These are phyloP conservation scores for Lepidocyrtoides sp. DNA, from an alignment of 2,888 invertebrate species.

Conservation along the genomic window DNA sequence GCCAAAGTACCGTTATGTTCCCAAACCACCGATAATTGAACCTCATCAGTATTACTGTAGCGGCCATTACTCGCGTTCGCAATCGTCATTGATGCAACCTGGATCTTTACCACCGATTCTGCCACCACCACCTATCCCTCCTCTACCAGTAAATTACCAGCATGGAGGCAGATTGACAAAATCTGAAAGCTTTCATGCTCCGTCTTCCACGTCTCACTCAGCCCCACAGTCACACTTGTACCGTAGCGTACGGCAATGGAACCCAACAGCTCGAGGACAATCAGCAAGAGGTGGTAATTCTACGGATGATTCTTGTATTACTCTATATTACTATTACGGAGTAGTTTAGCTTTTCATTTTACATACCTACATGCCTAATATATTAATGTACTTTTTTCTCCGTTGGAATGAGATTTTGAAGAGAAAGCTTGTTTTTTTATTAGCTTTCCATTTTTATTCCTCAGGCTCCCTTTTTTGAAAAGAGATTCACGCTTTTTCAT, in stretches of 20 bases:
- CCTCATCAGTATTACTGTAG: constrained; percentile 71
- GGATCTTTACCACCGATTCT: constrained; percentile 87
- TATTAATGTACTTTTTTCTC: not conserved
- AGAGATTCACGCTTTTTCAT: constrained; percentile 25
- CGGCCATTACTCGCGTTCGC: constrained; percentile 57
- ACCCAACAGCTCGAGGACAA: constrained; percentile 78
- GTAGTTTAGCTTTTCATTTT: constrained; percentile 80
- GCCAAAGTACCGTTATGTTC: constrained; percentile 91
- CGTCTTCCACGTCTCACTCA: constrained; percentile 63
- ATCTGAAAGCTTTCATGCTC: constrained; percentile 75
- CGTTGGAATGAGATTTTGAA: not conserved
- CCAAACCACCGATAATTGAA: constrained; percentile 87
- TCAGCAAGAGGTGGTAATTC: constrained; percentile 83
- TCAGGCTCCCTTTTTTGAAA: not conserved
- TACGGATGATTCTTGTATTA: constrained; percentile 81
- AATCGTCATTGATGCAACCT: constrained; percentile 56
- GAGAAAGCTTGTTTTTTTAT: constrained; percentile 13
- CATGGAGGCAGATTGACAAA: constrained; percentile 86
- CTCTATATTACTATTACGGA: constrained; percentile 84
- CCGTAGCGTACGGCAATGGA: constrained; percentile 83
- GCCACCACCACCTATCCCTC: constrained; percentile 86
- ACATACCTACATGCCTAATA: not conserved
- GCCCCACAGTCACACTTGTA: constrained; percentile 81
- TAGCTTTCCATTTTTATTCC: constrained; percentile 16
- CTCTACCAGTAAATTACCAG: constrained; percentile 86